Evolutionary conservation across 2,797 vertebrate genomes (phyloP).

Genomic region (Neosilurus mollespiculum): DNA sequence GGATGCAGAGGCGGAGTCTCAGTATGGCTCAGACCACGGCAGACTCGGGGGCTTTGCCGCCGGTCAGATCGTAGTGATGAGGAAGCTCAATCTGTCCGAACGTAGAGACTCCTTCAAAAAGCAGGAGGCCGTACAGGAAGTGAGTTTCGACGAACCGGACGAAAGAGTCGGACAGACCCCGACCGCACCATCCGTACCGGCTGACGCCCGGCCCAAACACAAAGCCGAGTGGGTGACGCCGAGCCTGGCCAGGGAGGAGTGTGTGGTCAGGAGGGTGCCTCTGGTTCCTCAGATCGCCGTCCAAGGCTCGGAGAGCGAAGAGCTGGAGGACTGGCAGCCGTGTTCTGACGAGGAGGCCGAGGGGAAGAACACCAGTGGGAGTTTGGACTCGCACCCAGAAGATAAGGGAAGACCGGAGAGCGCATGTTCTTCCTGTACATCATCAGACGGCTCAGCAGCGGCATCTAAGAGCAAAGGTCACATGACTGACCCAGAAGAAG

Average conservation of each 20-base stretch:
- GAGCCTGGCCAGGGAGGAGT: constrained; percentile 53
- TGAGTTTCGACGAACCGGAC: constrained; percentile 92
- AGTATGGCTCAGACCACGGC: constrained; percentile 60
- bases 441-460: background rate
- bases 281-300: constrained; percentile 88
- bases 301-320: constrained; percentile 83
- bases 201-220: constrained; percentile 54
- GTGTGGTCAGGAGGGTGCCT: constrained; percentile 63
- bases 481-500: background rate
- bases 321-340: constrained; percentile 81
- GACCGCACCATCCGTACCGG: constrained; percentile 22
- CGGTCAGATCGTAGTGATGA: constrained; percentile 88
- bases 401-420: background rate
- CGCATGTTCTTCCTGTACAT: background rate
- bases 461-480: background rate
- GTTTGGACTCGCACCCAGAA: constrained; percentile 23
- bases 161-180: constrained; percentile 61
- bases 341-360: constrained; percentile 72
- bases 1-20: constrained; percentile 59
- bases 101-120: constrained; percentile 97
- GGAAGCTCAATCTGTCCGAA: constrained; percentile 91
- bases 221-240: constrained; percentile 64
- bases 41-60: constrained; percentile 69
- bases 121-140: constrained; percentile 96
- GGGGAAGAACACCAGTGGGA: constrained; percentile 32